phyloP scores from a whole-genome alignment of 2,888 invertebrate genomes.

The Leucoptera coffeella region DNA sequence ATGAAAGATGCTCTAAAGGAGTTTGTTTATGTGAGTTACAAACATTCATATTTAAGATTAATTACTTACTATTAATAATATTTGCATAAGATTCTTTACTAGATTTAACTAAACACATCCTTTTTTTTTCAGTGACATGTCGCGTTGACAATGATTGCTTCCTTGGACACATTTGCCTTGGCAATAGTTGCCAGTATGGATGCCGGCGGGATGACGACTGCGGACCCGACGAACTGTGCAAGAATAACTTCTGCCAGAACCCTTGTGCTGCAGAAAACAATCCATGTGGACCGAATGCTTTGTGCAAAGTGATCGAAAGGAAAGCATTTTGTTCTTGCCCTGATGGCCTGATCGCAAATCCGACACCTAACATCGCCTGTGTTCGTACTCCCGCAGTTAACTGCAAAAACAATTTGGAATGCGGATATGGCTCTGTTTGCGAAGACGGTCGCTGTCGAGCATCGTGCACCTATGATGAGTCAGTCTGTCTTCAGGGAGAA shows the following conservation, averaged over 20 bases:
- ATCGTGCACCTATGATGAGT: conserved; percentile 64
- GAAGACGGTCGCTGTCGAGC: conserved; percentile 69
- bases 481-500: conserved; percentile 77
- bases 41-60: too few relatives aligned
- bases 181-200: conserved; percentile 80
- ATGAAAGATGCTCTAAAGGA: conserved; percentile 80
- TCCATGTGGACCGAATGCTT: conserved; percentile 81
- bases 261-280: conserved; percentile 61
- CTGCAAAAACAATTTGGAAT: conserved; percentile 75
- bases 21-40: conserved; percentile 74
- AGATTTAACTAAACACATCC: neutral
- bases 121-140: conserved; percentile 61
- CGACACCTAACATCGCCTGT: conserved; percentile 83
- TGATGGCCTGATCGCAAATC: conserved; percentile 76
- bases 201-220: conserved; percentile 86
- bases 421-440: conserved; percentile 65
- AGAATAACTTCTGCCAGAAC: conserved; percentile 72
- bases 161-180: conserved; percentile 82
- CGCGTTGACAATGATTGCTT: conserved; percentile 89
- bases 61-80: neutral
- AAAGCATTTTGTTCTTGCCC: conserved; percentile 77
- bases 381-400: conserved; percentile 69
- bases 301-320: conserved; percentile 74
- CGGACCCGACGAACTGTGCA: conserved; percentile 75
- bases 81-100: too few relatives aligned